Evolutionary conservation across 2,113 vertebrate genomes (phyloP).

Genomic region (Oxyura jamaicensis): DNA sequence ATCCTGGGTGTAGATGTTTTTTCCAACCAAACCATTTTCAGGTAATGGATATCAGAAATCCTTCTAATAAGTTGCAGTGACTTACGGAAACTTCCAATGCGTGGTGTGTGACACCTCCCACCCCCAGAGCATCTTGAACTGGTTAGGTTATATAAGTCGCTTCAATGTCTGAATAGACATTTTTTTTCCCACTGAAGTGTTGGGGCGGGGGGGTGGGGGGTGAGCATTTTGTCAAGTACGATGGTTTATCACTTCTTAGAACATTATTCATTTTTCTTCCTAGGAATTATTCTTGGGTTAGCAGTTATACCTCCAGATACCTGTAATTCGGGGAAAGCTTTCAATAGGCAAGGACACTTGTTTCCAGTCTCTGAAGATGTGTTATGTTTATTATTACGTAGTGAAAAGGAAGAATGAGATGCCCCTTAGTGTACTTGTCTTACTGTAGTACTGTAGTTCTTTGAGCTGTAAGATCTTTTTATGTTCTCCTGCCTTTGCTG

Average conservation of each 20-base stretch:
- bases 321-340: not conserved
- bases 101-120: not conserved
- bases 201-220: not conserved
- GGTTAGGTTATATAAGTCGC: not conserved
- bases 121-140: constrained; percentile 7
- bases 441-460: not conserved
- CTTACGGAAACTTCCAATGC: not conserved
- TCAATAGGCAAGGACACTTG: not conserved
- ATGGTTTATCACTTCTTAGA: not conserved
- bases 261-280: not conserved
- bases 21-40: rapidly evolving
- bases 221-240: not conserved
- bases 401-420: not conserved
- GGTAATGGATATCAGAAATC: not conserved
- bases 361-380: not conserved
- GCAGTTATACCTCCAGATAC: not conserved
- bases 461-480: not conserved
- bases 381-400: not conserved
- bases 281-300: not conserved
- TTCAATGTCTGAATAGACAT: not conserved
- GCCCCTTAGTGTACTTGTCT: not conserved
- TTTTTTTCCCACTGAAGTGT: not conserved
- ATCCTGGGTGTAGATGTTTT: not conserved
- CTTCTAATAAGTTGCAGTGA: rapidly evolving
- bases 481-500: not conserved